Conservation (phyloP, 2,888 invertebrate genomes). For the Nomada goodeniana region DNA sequence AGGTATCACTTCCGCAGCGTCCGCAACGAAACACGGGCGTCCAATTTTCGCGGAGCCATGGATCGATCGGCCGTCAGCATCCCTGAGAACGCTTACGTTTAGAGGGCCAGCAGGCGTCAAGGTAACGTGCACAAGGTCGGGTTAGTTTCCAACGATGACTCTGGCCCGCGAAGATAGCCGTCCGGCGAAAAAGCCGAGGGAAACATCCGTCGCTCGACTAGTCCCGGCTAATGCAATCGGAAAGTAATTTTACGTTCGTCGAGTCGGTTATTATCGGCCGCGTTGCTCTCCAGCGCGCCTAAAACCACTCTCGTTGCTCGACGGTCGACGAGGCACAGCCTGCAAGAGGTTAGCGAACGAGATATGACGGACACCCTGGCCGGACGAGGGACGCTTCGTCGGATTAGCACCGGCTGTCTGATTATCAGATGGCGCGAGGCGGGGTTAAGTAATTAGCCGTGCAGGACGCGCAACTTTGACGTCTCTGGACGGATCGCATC, state of each 20-base stretch:
- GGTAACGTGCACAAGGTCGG: no score
- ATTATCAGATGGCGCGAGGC: slow-evolving; percentile 8
- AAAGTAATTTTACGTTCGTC: slow-evolving; percentile 68
- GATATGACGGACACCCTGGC: slow-evolving; percentile 61
- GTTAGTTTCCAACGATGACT: not conserved
- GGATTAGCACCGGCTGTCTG: slow-evolving; percentile 53
- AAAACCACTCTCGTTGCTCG: slow-evolving; percentile 45
- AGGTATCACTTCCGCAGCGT: no score
- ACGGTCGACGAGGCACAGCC: slow-evolving; percentile 31
- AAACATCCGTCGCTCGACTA: slow-evolving; percentile 11
- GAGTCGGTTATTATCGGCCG: slow-evolving; percentile 60
- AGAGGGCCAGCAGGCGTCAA: no score
- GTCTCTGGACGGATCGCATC: slow-evolving; percentile 62
- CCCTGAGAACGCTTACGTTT: no score
- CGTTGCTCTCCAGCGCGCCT: slow-evolving; percentile 29
- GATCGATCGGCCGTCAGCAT: no score
- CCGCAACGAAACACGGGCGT: no score
- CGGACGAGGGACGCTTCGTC: slow-evolving; percentile 43
- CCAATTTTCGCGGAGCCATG: no score
- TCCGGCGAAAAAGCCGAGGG: slow-evolving; percentile 14
- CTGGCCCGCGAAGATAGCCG: not conserved
- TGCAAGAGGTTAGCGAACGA: slow-evolving; percentile 50
- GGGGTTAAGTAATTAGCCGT: slow-evolving; percentile 58
- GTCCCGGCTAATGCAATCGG: slow-evolving; percentile 57
- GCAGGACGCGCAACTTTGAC: slow-evolving; percentile 58